Base-by-base conservation (phyloP, 1,140 invertebrate species). In the Zaprionus tsacasi region DNA sequence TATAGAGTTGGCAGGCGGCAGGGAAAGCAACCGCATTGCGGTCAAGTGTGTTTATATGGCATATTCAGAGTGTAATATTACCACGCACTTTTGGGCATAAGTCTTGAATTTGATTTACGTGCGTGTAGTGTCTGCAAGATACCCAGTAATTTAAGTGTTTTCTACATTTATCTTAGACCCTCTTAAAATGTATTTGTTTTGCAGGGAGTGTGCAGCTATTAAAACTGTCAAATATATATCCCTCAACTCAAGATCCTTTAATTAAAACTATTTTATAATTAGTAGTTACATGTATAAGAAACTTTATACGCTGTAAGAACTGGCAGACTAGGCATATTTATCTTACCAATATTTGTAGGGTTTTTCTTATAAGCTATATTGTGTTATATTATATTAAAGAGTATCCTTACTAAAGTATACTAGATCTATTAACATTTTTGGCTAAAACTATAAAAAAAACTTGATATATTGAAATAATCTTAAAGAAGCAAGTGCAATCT, bases 11-110 rank as follows among this genome's bases (percentile, higher is more conserved):
- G 45, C 11, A 50, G 17, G 17, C 17, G 11, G 45, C 17, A 45
- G 15, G 45, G 45, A 17, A 50, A 10, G 5, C 7, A 38, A 50
- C 45, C 45, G 45, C 45, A 50, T 50, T 50, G 15, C 45, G 45
- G 45, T 25, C 45, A 17, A 50, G 1, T 50, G 45, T 50, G 45
- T 50, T 11, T 50, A 50, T 17, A 11, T 50, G 45, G 17, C 45
- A 50, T 50, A 50, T 50, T 50, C 17, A 12, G 45, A 25, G 21
- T 21, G 17, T 50, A 11, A 50, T 50, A 50, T 25, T 50, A 25
- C 45, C 45, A 50, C 45, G 45, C 45, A 50, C 45, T 15, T 25
- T 50, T 50, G 45, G 11, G 17, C 17, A 25, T 50, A 25, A 50
- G 21, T 50, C 45, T 50, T 21, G 17, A 11, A 50, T 25, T 25